phyloP scores from a whole-genome alignment of 1,140 invertebrate genomes.

The Steinernema khuongi region DNA sequence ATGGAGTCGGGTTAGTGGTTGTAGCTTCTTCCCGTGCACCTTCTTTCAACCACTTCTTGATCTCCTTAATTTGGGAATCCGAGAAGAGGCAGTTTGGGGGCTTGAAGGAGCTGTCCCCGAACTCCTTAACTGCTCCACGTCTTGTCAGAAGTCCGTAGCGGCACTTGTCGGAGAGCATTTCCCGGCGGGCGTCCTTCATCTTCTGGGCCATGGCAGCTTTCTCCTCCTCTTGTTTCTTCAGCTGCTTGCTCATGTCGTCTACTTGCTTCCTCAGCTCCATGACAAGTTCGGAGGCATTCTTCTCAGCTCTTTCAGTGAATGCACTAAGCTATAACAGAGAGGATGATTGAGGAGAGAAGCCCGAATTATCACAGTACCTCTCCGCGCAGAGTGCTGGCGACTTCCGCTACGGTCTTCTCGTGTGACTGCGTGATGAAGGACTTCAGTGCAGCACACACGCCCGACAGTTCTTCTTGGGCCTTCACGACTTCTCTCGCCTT shows the following conservation, averaged over 20 bases:
- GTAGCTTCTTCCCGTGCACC: background rate
- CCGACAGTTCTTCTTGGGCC: no score
- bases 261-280: background rate
- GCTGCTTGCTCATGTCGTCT: background rate
- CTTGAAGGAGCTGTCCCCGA: background rate
- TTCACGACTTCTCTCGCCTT: no score
- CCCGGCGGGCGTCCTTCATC: background rate
- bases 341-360: no score
- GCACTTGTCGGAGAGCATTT: background rate
- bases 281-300: no score
- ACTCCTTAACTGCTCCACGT: background rate
- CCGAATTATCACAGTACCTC: no score
- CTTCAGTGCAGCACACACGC: no score
- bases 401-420: no score
- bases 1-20: no score
- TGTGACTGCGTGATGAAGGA: no score
- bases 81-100: background rate
- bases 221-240: background rate
- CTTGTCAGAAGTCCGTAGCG: background rate
- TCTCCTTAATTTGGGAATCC: background rate
- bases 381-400: no score
- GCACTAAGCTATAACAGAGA: no score
- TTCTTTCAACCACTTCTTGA: background rate
- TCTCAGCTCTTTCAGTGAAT: no score
- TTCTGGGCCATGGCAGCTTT: background rate